These are phyloP conservation scores for Heliconius hewitsoni DNA, from an alignment of 1,140 invertebrate species.

Conservation along the genomic window DNA sequence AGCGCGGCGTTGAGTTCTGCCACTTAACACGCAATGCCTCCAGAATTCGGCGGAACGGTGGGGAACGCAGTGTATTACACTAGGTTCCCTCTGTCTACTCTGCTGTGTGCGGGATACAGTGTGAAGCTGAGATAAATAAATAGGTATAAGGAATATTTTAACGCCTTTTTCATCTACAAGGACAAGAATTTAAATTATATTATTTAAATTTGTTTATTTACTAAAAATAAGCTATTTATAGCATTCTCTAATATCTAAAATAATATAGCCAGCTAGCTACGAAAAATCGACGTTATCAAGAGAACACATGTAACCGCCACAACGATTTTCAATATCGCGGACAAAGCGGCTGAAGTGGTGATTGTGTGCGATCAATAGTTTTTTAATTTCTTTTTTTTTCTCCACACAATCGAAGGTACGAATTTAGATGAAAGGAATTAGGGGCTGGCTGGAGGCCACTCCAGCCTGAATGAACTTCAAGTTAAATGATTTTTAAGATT, in stretches of 20 bases:
- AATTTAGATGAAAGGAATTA: conserved; percentile 75
- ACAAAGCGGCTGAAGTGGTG: conserved; percentile 70
- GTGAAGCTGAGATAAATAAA: no score
- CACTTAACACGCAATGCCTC: no score
- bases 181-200: no score
- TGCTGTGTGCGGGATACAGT: no score
- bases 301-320: conserved; percentile 56
- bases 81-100: no score
- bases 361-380: conserved; percentile 76
- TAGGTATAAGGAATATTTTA: no score
- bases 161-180: no score
- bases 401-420: conserved; percentile 70
- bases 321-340: conserved; percentile 73
- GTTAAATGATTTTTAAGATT: conserved; percentile 69
- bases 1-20: no score
- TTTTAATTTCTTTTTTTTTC: conserved; percentile 74
- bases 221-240: neutral
- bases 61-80: no score
- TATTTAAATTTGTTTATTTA: no score
- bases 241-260: neutral
- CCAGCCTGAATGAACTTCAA: conserved; percentile 66
- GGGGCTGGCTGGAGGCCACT: conserved; percentile 70
- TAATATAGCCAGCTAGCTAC: neutral
- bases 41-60: no score
- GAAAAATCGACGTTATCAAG: neutral